A percentile compares a stretch with the other conserved stretches of the same genome.
phyloP scores from a whole-genome alignment of 2,113 vertebrate genomes.

The Apodemus speciosus region DNA sequence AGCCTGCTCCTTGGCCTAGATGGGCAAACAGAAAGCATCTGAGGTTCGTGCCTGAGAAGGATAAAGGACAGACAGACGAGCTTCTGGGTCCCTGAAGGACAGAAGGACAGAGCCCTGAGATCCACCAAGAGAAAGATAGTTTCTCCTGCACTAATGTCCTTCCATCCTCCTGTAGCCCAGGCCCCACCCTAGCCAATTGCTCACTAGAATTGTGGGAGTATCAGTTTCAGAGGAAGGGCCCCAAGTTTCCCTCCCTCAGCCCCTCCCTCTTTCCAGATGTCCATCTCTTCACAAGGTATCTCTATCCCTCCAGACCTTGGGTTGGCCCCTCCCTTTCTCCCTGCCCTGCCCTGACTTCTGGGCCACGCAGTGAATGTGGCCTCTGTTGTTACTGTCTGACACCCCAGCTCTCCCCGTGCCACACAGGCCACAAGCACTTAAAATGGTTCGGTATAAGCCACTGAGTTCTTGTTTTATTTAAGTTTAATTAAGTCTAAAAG shows the following conservation, averaged over 20 bases:
- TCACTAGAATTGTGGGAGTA: constrained; percentile 51
- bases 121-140: not conserved
- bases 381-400: not conserved
- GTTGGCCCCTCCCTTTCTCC: not conserved
- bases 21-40: constrained; percentile 61
- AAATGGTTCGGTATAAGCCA: not conserved
- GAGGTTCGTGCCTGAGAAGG: not conserved
- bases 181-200: constrained; percentile 46
- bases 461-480: not conserved
- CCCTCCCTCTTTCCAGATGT: not conserved
- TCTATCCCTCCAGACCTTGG: not conserved
- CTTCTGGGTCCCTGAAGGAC: not conserved
- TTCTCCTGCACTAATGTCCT: not conserved
- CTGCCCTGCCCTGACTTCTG: not conserved
- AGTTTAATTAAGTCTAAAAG: not conserved
- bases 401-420: not conserved
- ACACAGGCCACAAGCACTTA: not conserved
- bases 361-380: not conserved
- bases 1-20: not conserved
- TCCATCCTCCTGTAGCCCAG: not conserved
- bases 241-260: not conserved
- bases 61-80: not conserved
- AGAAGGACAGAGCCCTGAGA: not conserved
- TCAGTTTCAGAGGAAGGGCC: constrained; percentile 67
- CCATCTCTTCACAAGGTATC: not conserved